A percentile compares a stretch with the other conserved stretches of the same genome.
phyloP scores from a whole-genome alignment of 2,888 invertebrate genomes.

The Sympetrum striolatum region DNA sequence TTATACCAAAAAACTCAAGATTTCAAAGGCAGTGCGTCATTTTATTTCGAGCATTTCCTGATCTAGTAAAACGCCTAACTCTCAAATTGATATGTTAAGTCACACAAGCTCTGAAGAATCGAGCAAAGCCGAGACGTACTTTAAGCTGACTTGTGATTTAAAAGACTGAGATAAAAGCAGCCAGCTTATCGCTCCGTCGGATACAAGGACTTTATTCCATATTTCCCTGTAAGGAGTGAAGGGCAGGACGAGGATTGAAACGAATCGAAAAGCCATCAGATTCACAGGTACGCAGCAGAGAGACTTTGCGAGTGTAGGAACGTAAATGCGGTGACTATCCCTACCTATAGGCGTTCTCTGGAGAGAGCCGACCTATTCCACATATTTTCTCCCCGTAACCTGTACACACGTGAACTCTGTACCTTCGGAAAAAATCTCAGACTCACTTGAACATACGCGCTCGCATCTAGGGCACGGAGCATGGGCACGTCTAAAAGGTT shows the following conservation, averaged over 20 bases:
- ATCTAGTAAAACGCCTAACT: no score
- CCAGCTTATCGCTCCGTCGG: no score
- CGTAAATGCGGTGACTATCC: not conserved
- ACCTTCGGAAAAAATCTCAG: not conserved
- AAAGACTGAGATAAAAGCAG: no score
- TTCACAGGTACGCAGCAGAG: not conserved
- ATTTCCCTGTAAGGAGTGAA: no score
- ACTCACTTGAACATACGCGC: not conserved
- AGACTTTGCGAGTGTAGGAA: not conserved
- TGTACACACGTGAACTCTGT: not conserved
- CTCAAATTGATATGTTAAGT: no score
- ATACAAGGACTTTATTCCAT: no score
- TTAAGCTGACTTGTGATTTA: no score
- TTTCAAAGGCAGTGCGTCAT: no score
- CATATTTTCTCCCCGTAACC: not conserved
- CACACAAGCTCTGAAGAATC: no score
- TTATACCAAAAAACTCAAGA: no score
- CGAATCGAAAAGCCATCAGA: not conserved
- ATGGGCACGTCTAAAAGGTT: not conserved
- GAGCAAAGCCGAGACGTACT: no score
- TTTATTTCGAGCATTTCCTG: no score
- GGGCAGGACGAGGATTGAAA: not conserved
- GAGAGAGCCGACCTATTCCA: not conserved
- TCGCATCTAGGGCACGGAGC: not conserved
- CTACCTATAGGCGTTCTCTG: not conserved